Evolutionary conservation across 2,888 invertebrate genomes (phyloP).

Genomic region (Epinotia brunnichana): DNA sequence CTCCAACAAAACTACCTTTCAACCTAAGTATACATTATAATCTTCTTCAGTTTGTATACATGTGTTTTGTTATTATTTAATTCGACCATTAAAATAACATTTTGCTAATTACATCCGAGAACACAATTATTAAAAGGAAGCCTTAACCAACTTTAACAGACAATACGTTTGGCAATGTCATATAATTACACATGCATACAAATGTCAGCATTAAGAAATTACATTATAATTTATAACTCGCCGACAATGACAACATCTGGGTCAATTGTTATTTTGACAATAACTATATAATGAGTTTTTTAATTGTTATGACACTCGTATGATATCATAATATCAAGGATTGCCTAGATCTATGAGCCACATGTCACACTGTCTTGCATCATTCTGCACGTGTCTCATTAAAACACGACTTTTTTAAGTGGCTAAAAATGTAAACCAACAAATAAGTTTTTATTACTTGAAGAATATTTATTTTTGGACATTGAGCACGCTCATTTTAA

Average conservation of each 20-base stretch:
- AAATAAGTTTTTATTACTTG: too few species aligned
- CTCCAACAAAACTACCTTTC: too few species aligned
- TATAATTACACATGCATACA: conserved; percentile 23
- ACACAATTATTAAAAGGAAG: conserved; percentile 17
- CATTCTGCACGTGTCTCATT: neutral
- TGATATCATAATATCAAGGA: neutral
- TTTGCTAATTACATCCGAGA: conserved; percentile 11
- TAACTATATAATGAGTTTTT: conserved; percentile 21
- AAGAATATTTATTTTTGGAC: too few species aligned
- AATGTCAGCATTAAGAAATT: conserved; percentile 27
- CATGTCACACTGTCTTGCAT: neutral
- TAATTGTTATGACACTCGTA: conserved; percentile 1
- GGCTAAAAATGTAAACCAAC: too few species aligned
- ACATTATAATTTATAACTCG: conserved; percentile 14
- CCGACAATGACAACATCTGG: conserved; percentile 33
- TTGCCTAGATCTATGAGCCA: neutral
- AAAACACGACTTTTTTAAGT: too few species aligned
- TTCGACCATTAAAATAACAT: neutral
- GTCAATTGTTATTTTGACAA: conserved; percentile 35
- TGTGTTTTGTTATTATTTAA: neutral
- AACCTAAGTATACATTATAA: too few species aligned
- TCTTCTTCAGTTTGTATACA: too few species aligned
- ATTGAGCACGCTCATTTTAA: too few species aligned
- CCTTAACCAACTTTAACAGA: conserved; percentile 31
- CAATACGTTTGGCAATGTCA: conserved; percentile 35